These are phyloP conservation scores for Drosophila sordidapex DNA, from an alignment of 2,888 invertebrate genomes.

Conservation along the genomic window DNA sequence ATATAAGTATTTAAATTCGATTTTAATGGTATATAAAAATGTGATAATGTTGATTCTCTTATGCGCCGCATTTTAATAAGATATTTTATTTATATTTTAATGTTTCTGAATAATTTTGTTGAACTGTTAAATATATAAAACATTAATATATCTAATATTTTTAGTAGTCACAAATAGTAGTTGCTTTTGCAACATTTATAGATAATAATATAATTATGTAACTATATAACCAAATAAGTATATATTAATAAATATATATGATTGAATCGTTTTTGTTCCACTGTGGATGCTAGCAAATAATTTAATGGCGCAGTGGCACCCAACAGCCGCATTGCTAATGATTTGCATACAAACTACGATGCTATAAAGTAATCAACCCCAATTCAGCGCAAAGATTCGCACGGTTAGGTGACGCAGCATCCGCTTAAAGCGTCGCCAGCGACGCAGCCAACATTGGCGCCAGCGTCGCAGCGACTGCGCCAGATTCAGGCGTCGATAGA, in stretches of 20 bases:
- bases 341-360: conserved; percentile 48
- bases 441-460: conserved; percentile 48
- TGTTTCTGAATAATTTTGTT: too few species aligned
- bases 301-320: conserved; percentile 20
- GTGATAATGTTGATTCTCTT: background rate
- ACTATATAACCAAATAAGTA: background rate
- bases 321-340: conserved; percentile 23
- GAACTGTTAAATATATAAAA: too few species aligned
- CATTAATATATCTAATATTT: too few species aligned
- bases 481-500: conserved; percentile 62
- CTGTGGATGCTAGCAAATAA: conserved; percentile 26
- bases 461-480: conserved; percentile 48
- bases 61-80: too few species aligned
- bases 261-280: conserved; percentile 5
- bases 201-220: background rate
- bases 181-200: background rate
- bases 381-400: conserved; percentile 65
- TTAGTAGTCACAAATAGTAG: background rate
- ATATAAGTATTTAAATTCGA: background rate
- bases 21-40: background rate
- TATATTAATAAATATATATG: background rate
- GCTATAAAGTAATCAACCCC: conserved; percentile 56
- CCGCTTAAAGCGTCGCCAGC: conserved; percentile 55
- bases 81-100: too few species aligned
- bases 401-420: conserved; percentile 50